A percentile compares a stretch with the other conserved stretches of the same genome.
Evolutionary conservation across 2,888 invertebrate genomes (phyloP).

Genomic region (Empis livida): DNA sequence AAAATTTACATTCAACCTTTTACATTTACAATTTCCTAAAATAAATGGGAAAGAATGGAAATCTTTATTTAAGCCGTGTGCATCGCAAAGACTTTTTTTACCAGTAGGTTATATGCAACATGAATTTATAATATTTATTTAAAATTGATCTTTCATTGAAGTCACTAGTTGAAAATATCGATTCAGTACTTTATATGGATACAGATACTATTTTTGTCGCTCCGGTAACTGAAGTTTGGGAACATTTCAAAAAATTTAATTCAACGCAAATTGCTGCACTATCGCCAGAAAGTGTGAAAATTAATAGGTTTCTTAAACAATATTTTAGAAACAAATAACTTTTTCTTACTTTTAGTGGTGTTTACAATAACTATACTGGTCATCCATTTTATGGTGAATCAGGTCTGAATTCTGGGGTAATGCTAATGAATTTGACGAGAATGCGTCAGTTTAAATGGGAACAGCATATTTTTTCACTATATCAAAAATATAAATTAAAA

Average conservation of each 20-base stretch:
- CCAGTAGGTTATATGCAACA: constrained; percentile 53
- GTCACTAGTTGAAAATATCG: constrained; percentile 64
- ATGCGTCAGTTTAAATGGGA: constrained; percentile 81
- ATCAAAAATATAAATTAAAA: constrained; percentile 68
- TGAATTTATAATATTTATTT: background rate
- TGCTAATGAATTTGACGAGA: constrained; percentile 92
- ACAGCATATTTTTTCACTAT: constrained; percentile 68
- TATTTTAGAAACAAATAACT: background rate
- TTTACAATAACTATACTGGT: constrained; percentile 91
- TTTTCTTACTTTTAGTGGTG: background rate
- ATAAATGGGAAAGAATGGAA: constrained; percentile 68
- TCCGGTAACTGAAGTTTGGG: constrained; percentile 72
- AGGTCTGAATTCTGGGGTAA: constrained; percentile 92
- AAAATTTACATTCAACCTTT: constrained; percentile 59
- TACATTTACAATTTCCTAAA: constrained; percentile 65
- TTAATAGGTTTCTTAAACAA: constrained; percentile 39
- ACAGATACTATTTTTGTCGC: constrained; percentile 83
- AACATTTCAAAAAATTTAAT: constrained; percentile 70
- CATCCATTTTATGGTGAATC: constrained; percentile 78
- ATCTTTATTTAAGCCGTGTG: constrained; percentile 85
- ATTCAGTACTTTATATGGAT: constrained; percentile 82
- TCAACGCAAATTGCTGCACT: constrained; percentile 75
- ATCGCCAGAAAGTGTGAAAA: constrained; percentile 81
- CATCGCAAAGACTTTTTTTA: constrained; percentile 83
- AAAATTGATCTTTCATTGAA: constrained; percentile 37